Base-by-base conservation (phyloP, 2,113 vertebrate genomes). In the Oryzias curvinotus region DNA sequence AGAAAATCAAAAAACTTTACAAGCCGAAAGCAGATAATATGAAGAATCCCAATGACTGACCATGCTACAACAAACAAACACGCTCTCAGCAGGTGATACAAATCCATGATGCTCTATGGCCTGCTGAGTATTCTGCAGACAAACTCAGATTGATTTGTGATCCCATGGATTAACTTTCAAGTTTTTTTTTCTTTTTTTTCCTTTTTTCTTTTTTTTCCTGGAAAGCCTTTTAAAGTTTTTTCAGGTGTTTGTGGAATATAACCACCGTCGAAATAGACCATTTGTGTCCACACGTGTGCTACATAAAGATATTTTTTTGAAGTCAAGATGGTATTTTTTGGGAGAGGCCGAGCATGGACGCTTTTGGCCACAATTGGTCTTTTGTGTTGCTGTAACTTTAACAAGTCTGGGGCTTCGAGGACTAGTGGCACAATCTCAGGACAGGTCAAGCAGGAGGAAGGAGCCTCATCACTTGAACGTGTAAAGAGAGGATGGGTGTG, bases 401-500 rank as follows among this genome's bases (percentile, higher is more conserved):
- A 62, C 23, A 83, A 58, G 68, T 87, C 84, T 57, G 81, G 89
- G 57, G 72, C 73, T 42, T 52, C 87, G 80, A 91, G 90, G 87
- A 92, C 92, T 90, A 92, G 86, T 75, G 57, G 68, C 47, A 66
- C 68, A 49, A 64, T 36, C 25, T 63, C 71, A 41, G 70, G 46
- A 62, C 74, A 17, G 21, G 82, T 41, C 26, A 65, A 71, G 0
- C 85, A 78, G 67, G 91, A 92, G 4, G 88, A 91, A n/a, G 55
- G 68, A 0, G 73, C 87, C 44, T 91, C 87, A n/a, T 91, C 91
- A 0, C 3, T 89, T 0, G 94, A 95, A 55, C 87, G 97, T 41
- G 96, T 98, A 62, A 99, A 97, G 87, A 94, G 97, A n/a, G 97
- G 97, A 88, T 99, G 97, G 97, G 97, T 99, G 70, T 99, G 97